Evolutionary conservation across 2,797 vertebrate species (phyloP).

Genomic region (Columba guinea): DNA sequence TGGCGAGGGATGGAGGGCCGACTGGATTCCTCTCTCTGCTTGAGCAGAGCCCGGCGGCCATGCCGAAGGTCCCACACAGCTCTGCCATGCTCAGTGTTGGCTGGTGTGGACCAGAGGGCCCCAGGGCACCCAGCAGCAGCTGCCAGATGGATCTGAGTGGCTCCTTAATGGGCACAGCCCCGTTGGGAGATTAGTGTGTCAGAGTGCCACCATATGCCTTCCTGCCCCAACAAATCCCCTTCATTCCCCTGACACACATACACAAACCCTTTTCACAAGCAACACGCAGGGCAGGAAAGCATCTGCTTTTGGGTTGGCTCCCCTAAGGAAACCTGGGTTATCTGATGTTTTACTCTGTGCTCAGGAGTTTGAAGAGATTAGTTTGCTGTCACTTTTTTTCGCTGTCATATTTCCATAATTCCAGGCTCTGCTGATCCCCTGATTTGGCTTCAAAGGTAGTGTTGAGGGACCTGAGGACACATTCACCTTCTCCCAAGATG

Average conservation of each 20-base stretch:
- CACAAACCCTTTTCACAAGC: not conserved
- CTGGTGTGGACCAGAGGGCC: not conserved
- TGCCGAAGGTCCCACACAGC: fast-evolving
- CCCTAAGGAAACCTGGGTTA: not conserved
- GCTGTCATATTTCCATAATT: not conserved
- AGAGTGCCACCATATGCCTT: not conserved
- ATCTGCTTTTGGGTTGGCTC: not conserved
- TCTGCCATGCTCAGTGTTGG: fast-evolving
- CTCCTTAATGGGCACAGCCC: not conserved
- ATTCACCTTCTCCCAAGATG: not conserved
- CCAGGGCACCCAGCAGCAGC: not conserved
- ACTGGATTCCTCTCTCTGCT: not conserved
- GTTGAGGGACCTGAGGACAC: not conserved
- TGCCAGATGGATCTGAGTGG: not conserved
- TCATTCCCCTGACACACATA: not conserved
- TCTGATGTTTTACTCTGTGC: not conserved
- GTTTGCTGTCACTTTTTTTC: not conserved
- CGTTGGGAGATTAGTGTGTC: not conserved
- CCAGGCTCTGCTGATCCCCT: not conserved
- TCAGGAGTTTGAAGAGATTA: not conserved
- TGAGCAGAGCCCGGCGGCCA: fast-evolving
- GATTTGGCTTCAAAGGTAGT: not conserved
- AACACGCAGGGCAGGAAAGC: not conserved
- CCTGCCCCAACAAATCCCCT: not conserved
- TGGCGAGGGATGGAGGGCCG: fast-evolving